Evolutionary conservation across 1,140 invertebrate genomes (phyloP).

Genomic region (Drosophila melanogaster): DNA sequence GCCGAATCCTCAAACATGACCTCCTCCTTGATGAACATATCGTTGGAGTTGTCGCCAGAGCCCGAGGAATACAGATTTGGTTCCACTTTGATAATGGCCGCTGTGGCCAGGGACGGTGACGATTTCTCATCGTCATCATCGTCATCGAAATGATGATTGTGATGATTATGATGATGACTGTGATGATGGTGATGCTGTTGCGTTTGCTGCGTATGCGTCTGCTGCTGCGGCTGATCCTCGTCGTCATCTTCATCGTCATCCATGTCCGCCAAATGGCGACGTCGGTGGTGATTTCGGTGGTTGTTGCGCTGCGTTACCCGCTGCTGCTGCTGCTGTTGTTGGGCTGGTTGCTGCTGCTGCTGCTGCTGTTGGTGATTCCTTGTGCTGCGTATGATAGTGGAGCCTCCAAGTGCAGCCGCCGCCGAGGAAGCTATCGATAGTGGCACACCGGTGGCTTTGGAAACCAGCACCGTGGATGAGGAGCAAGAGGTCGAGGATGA

Average conservation of each 20-base stretch:
- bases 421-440: conserved; percentile 76
- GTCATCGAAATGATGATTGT: conserved; percentile 81
- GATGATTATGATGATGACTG: conserved; percentile 61
- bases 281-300: conserved; percentile 84
- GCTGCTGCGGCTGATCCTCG: conserved; percentile 47
- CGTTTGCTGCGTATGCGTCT: conserved; percentile 17
- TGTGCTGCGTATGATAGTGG: conserved; percentile 78
- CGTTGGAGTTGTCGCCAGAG: conserved; percentile 81
- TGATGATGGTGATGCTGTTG: conserved; percentile 60
- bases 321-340: conserved; percentile 52
- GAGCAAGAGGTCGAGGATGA: conserved; percentile 80
- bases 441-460: conserved; percentile 74
- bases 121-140: conserved; percentile 83
- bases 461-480: conserved; percentile 79
- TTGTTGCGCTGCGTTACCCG: conserved; percentile 66
- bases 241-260: conserved; percentile 78
- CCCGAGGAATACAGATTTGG: conserved; percentile 83
- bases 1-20: conserved; percentile 80
- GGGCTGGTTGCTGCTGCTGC: conserved; percentile 43
- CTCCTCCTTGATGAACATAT: conserved; percentile 83
- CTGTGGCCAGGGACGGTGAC: conserved; percentile 83
- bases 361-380: conserved; percentile 68
- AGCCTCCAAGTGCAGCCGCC: conserved; percentile 61
- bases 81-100: conserved; percentile 80
- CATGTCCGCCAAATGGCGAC: conserved; percentile 78